Evolutionary conservation across 1,140 invertebrate species (phyloP), one percentile per base, ranked within the genome.

Genomic region (Formica exsecta): DNA sequence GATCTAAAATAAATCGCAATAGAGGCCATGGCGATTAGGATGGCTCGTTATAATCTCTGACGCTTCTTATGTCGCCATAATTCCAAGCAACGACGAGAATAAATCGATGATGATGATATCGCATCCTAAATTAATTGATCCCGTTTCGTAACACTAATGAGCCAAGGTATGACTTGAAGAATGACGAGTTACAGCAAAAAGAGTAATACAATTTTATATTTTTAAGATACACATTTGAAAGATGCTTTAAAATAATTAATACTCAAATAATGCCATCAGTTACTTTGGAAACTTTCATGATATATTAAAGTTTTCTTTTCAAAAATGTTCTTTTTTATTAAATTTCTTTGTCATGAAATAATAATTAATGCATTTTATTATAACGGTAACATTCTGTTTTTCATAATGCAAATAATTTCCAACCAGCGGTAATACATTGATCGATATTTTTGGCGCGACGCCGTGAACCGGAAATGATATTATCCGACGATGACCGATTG

Each of bases 1-100:
- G 74, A 84, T 80, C 74, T 87, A 90, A 90, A 89, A 89, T 90
- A 85, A 87, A 32, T 68, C 4, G 61, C 44, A 80, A 84, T 89
- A 44, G 73, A 87, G 77, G 62, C 65, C 77, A 74, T 68, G 41
- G 38, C 51, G 75, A 89, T 86, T 57, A 89, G 44, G 57, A 51
- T 81, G 36, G 57, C 71, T 89, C 64, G 48, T 89, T 89, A 51
- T 51, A 89, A 83, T 83, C 65, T 16, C 48, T 64, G 44, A 68
- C 64, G 32, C 19, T 19, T 61, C 19, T 80, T 79, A 61, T 32
- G 59, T 29, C 74, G 65, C 44, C 57, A 86, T 83, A 89, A 89
- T 86, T 74, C 38, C 22, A 13, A 70, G 54, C 36, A 44, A 73
- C 41, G 71, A 83, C 79, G 59, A 89, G 71, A 89, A 89, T 89